Evolutionary conservation across 2,113 vertebrate species (phyloP), one percentile per base, ranked within the genome.

Genomic region (Promerops cafer): DNA sequence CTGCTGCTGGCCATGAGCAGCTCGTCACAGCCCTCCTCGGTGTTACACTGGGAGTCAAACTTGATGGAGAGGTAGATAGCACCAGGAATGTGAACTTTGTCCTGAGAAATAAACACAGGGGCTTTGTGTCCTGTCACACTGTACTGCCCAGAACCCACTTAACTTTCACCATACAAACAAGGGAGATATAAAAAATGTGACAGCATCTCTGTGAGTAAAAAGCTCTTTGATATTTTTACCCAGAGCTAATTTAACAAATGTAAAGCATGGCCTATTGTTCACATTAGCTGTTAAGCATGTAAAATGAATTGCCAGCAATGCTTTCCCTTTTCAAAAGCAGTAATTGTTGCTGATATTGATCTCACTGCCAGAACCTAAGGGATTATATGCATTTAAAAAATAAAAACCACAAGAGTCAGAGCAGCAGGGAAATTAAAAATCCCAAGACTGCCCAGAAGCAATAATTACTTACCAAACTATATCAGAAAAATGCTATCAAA

Each of bases 11-110:
- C 98, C 98, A 99, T 98, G 89, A 99, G 97, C 86, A 99, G 97
- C 89, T 99, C 99, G 6, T 99, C 99, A 60, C 99, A 99, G 91
- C 99, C 99, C 91, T 99, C 99, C 94, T 99, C 99, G 1, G 99
- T 99, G 85, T 99, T 98, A 96, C 99, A 99, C 96, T 98, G 99
- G 2, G 99, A 96, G 91, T 99, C 99, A 57, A 99, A 99, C 79
- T 99, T 99, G 84, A 99, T 94, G 1, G 99, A 99, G 97, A 99
- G 98, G 97, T 99, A 99, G 97, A 99, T 99, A 69, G 99, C 99
- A n/a, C 99, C 99, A 0, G 99, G 99, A 93, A 99, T 99, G 96
- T 99, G 99, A 89, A 99, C 99, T 97, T 99, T 99, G 94, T 99
- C 99, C 99, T 99, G 84, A 56, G 59, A 35, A 91, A 88, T 2